Percentiles rank a stretch among this genome's conserved stretches.
These are phyloP conservation scores for Corythoichthys haematopterus DNA, from an alignment of 2,113 vertebrate species.

Conservation along the genomic window DNA sequence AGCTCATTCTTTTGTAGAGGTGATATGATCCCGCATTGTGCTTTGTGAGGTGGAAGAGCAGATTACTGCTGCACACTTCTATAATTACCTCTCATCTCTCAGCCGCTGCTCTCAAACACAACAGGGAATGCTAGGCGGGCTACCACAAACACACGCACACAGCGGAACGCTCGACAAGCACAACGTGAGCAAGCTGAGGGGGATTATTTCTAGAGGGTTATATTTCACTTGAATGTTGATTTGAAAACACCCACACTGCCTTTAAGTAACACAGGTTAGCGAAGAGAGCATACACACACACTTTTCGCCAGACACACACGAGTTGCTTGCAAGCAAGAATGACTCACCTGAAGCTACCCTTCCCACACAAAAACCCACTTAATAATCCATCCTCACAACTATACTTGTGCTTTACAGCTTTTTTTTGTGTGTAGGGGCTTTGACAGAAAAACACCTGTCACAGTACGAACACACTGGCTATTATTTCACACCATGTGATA, in stretches of 20 bases:
- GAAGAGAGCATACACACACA: conserved; percentile 14
- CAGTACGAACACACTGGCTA: background rate
- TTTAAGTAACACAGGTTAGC: conserved; percentile 66
- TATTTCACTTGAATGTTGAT: conserved; percentile 59
- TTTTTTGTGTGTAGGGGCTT: conserved; percentile 7
- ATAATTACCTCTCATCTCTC: conserved; percentile 68
- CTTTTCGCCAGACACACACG: conserved; percentile 1
- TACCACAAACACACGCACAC: conserved; percentile 25
- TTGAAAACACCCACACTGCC: conserved; percentile 64
- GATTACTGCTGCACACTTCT: conserved; percentile 62
- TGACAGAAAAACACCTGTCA: conserved; percentile 16
- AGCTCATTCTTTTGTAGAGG: conserved; percentile 27
- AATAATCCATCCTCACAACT: conserved; percentile 31
- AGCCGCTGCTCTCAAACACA: conserved; percentile 55
- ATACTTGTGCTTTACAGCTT: conserved; percentile 15
- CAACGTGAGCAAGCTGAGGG: conserved; percentile 40
- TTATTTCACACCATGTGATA: background rate
- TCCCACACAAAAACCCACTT: conserved; percentile 52
- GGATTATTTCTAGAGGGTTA: conserved; percentile 65
- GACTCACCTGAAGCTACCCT: conserved; percentile 59
- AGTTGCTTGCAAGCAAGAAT: conserved; percentile 47
- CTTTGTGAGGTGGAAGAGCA: conserved; percentile 58
- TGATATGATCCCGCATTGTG: conserved; percentile 56
- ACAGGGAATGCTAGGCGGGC: conserved; percentile 48
- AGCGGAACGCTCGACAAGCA: conserved; percentile 32